Conservation (phyloP, 1,140 invertebrate species). For the Ectropis grisescens region DNA sequence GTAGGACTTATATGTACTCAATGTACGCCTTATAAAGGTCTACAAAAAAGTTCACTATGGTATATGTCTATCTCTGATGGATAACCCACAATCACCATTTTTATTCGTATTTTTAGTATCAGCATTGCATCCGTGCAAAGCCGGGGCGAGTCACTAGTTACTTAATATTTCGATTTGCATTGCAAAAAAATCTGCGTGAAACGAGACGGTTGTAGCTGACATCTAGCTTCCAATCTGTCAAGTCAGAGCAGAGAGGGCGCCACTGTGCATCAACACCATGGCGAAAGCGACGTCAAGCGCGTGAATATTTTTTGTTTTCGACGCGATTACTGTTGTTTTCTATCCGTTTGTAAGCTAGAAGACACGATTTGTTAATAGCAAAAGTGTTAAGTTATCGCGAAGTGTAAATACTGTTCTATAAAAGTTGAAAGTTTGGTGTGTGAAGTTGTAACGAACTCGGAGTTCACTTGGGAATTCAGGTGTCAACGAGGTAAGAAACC, state of each 20-base stretch:
- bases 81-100: too few species aligned
- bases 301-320: slow-evolving; percentile 63
- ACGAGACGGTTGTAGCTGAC: slow-evolving; percentile 13
- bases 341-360: slow-evolving; percentile 53
- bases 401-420: slow-evolving; percentile 29
- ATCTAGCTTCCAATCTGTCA: slow-evolving; percentile 13
- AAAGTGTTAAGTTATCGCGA: slow-evolving; percentile 32
- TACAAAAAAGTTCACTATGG: too few species aligned
- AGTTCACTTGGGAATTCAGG: slow-evolving; percentile 64
- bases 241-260: slow-evolving; percentile 31
- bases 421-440: slow-evolving; percentile 56
- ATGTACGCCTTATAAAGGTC: too few species aligned
- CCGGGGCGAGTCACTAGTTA: too few species aligned
- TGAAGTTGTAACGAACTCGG: slow-evolving; percentile 64
- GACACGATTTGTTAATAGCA: slow-evolving; percentile 34
- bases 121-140: too few species aligned
- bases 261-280: slow-evolving; percentile 61
- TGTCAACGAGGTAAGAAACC: slow-evolving; percentile 69
- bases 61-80: too few species aligned
- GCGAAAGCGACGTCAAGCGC: slow-evolving; percentile 60
- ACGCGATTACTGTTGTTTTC: slow-evolving; percentile 52
- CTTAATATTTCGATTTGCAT: too few species aligned
- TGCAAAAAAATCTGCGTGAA: slow-evolving; percentile 14
- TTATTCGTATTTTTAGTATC: too few species aligned
- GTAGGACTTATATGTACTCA: too few species aligned